Conservation (phyloP, 2,113 vertebrate species). For the Corythoichthys haematopterus region DNA sequence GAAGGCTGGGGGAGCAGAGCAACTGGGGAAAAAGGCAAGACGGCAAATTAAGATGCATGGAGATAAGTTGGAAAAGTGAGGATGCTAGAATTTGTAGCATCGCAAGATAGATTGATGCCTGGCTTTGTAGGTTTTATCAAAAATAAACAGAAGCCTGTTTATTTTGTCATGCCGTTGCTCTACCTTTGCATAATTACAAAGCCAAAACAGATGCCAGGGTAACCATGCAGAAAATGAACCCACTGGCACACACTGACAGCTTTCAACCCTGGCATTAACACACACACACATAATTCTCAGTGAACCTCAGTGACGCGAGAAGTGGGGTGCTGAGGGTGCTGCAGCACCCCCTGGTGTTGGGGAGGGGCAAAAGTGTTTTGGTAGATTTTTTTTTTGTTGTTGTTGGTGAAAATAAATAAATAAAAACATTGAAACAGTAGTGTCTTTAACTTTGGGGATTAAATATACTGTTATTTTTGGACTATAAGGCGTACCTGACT, state of each 20-base stretch:
- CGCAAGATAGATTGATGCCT: slow-evolving; percentile 38
- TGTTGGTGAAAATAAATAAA: too few relatives aligned
- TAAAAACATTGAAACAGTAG: too few relatives aligned
- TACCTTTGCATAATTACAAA: slow-evolving; percentile 57
- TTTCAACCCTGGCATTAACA: slow-evolving; percentile 35
- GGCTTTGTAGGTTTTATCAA: slow-evolving; percentile 51
- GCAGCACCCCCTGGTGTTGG: too few relatives aligned
- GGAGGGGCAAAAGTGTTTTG: too few relatives aligned
- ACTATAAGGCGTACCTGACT: too few relatives aligned
- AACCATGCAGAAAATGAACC: slow-evolving; percentile 73
- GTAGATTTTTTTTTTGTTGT: too few relatives aligned
- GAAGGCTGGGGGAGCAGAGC: slow-evolving; percentile 49
- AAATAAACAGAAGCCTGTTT: slow-evolving; percentile 50
- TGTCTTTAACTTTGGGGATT: too few relatives aligned
- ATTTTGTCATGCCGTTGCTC: slow-evolving; percentile 44
- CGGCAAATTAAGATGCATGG: slow-evolving; percentile 50
- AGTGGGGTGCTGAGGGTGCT: too few relatives aligned
- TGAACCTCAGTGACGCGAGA: too few relatives aligned
- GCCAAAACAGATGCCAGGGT: slow-evolving; percentile 68
- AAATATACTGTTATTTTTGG: too few relatives aligned
- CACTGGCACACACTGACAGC: slow-evolving; percentile 44
- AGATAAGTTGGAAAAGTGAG: slow-evolving; percentile 37
- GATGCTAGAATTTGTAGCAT: slow-evolving; percentile 28
- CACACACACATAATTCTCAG: not conserved
- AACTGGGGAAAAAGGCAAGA: slow-evolving; percentile 26